Evolutionary conservation across 2,888 invertebrate species (phyloP).

Genomic region (Drosophila pegasa): DNA sequence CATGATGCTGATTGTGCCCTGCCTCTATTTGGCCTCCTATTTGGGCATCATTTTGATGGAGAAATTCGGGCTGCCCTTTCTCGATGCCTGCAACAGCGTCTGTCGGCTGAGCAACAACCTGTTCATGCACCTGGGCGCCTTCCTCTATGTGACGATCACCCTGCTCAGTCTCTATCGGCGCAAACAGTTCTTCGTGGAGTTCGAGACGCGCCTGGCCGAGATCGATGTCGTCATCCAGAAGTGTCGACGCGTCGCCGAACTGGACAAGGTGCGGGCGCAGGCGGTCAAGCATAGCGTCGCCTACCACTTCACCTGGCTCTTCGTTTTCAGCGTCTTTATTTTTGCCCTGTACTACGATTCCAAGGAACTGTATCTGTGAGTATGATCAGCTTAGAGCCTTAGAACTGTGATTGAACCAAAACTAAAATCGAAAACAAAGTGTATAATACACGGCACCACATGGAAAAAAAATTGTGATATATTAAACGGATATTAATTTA

Average conservation of each 20-base stretch:
- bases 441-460: too few relatives aligned
- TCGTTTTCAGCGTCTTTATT: conserved; percentile 65
- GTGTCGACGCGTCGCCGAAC: conserved; percentile 70
- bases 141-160: conserved; percentile 74
- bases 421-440: too few relatives aligned
- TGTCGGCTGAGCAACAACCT: conserved; percentile 78
- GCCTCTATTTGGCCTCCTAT: conserved; percentile 74
- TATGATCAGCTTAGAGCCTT: background rate
- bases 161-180: conserved; percentile 77
- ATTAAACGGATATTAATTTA: too few relatives aligned
- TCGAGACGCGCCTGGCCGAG: conserved; percentile 69
- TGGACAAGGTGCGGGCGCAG: conserved; percentile 51
- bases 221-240: conserved; percentile 75
- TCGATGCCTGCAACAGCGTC: conserved; percentile 74
- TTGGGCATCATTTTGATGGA: conserved; percentile 58
- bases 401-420: too few relatives aligned
- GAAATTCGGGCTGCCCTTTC: conserved; percentile 47
- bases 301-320: conserved; percentile 72
- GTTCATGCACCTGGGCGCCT: conserved; percentile 80
- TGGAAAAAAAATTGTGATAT: too few relatives aligned
- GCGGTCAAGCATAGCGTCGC: conserved; percentile 60
- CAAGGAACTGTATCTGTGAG: conserved; percentile 67
- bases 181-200: conserved; percentile 79
- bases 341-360: conserved; percentile 72
- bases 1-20: conserved; percentile 77